Conservation (phyloP, 2,888 invertebrate species). For the Morinoia aosen region DNA sequence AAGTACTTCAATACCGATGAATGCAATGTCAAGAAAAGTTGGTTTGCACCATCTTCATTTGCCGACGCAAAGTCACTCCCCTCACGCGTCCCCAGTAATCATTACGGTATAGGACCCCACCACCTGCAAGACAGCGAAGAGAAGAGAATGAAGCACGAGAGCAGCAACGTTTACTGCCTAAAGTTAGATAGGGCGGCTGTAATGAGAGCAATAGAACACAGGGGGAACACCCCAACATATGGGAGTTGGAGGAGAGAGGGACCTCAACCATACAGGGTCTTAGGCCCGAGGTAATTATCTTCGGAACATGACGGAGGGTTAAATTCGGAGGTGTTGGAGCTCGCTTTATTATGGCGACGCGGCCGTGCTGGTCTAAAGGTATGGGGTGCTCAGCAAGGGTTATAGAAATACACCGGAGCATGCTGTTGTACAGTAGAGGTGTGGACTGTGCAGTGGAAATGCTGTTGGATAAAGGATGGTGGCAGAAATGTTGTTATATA, state of each 20-base stretch:
- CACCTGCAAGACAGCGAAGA: not conserved
- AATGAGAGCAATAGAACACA: constrained; percentile 29
- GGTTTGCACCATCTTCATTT: no score
- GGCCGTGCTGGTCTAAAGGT: not conserved
- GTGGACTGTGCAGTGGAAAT: no score
- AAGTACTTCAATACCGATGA: no score
- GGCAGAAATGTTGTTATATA: no score
- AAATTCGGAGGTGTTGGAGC: constrained; percentile 21
- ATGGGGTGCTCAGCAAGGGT: no score
- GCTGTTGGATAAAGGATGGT: no score
- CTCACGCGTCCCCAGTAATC: no score
- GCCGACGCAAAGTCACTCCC: no score
- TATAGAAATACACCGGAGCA: no score
- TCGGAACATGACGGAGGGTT: constrained; percentile 44
- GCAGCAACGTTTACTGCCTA: constrained; percentile 24
- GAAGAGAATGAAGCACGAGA: not conserved
- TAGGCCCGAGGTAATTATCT: constrained; percentile 36
- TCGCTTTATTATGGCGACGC: not conserved
- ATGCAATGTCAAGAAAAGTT: no score
- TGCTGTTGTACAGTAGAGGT: no score
- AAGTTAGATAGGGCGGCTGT: constrained; percentile 45
- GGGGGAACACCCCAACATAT: not conserved
- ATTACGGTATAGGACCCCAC: not conserved
- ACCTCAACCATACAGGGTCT: not conserved
- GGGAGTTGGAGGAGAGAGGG: not conserved